Evolutionary conservation across 1,140 invertebrate species (phyloP), one percentile per base, ranked within the genome.

Genomic region (Hycleus cichorii): DNA sequence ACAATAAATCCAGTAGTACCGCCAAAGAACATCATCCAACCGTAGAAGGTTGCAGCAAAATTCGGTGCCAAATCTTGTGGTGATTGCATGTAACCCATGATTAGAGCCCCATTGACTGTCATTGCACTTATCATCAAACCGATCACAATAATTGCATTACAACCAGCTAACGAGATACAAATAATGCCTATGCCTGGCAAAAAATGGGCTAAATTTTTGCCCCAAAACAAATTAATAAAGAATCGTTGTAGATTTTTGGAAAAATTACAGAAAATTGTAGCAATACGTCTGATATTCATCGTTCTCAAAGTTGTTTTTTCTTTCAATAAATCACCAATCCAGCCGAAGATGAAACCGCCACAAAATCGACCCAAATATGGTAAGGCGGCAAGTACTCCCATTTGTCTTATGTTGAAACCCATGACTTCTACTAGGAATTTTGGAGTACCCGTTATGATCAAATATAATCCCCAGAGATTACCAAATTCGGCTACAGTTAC

Each of bases 371-470:
- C 85, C 50, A 87, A 78, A 59, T 87, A 85, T 2, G 86, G 85
- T 39, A 87, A 64, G 7, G 84, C 83, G n/a, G 85, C 84, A 44
- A 87, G 72, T n/a, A 82, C 74, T 25, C 86, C 85, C 48, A 84
- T 84, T 57, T 83, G 75, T 65, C 87, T 81, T 53, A 95, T 79
- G 64, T 93, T 81, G 62, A 93, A 93, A 3, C 90, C 86, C 8
- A 96, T 77, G 12, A 60, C 58, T 9, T n/a, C 42, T 11, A 47
- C 47, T 9, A 55, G 25, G 71, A 93, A 97, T 54, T 90, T 93
- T 0, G 94, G 94, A 5, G 94, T 85, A 47, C 88, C 87, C 0
- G 89, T 94, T 58, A 95, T 81, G 62, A 95, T 84, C 61, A 89
- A 86, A 62, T 86, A 89, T 62, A 95, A 75, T 3, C 87, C 87